These are phyloP conservation scores for Archaeoteleia sp. DNA, from an alignment of 2,888 invertebrate species.

Conservation along the genomic window DNA sequence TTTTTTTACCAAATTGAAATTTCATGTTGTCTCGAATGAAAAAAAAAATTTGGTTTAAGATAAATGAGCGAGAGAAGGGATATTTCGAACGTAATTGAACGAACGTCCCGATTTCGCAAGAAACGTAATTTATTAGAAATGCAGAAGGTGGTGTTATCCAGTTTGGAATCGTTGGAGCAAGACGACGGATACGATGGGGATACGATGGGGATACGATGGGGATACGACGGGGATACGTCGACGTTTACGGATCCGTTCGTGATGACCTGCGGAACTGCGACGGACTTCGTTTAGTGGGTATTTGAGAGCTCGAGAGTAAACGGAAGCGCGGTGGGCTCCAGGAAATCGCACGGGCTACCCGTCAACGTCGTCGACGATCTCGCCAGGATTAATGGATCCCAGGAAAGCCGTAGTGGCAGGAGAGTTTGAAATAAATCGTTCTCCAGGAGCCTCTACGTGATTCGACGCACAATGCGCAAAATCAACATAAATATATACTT, in stretches of 20 bases:
- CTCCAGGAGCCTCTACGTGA: conserved; percentile 53
- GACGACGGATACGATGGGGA: conserved; percentile 22
- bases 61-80: conserved; percentile 37
- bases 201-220: no score
- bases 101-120: conserved; percentile 30
- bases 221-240: no score
- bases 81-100: conserved; percentile 38
- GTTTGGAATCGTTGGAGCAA: conserved; percentile 5
- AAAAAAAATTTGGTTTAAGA: conserved; percentile 34
- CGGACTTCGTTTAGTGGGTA: conserved; percentile 19
- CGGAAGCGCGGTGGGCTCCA: conserved; percentile 45
- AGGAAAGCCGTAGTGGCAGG: conserved; percentile 26
- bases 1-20: no score
- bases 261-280: conserved; percentile 32
- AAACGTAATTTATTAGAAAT: conserved; percentile 36
- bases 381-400: conserved; percentile 62
- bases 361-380: conserved; percentile 59
- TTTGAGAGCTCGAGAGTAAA: conserved; percentile 33
- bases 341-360: conserved; percentile 60
- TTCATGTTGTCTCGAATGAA: neutral
- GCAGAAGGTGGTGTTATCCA: conserved; percentile 23
- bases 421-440: conserved; percentile 58
- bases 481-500: neutral
- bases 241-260: no score
- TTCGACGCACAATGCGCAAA: conserved; percentile 53